Base-by-base conservation (phyloP, 2,888 invertebrate species). In the Monoplex corrugatus region DNA sequence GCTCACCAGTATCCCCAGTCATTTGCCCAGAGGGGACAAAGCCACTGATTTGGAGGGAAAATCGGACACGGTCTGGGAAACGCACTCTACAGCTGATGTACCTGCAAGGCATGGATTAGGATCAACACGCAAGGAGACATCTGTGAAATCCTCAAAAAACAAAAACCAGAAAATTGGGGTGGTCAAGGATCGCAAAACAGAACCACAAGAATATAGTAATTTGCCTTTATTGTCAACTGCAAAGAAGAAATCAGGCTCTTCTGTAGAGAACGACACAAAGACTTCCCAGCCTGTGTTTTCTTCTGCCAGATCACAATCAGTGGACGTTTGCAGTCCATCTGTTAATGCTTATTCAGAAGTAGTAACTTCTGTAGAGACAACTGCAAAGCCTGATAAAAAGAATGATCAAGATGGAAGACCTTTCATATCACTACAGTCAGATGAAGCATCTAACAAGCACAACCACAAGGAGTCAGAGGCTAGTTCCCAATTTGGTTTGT, bases 21-120 rank as follows among this genome's bases (percentile, higher is more conserved):
- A 19, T 45, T 45, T 83, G 44, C n/a, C 82, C 82, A 32, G 82
- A 80, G 78, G 1, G 28, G 78, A 80, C 40, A 80, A 80, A 32
- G 23, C 43, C 23, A 28, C 13, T 80, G 43, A 43, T 43, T 23
- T 2, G 28, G n/a, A n/a, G n/a, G n/a, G n/a, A n/a, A 19, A 80
- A 43, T 23, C 19, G 28, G 78, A 23, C 28, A 5, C 23, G 5
- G 19, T 28, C 32, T 6, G 40, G 43, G 78, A 80, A 40, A 43
- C 40, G 43, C 10, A 32, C 43, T 80, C 40, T 23, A 10, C 5
- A 32, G 28, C 43, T 32, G 78, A 80, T 43, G 1, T 43, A 3
- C 40, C 1, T 8, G n/a, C 68, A 28, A 68, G n/a, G 32, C n/a
- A n/a, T 68, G 68, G 68, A 16, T 68, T 28, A 8, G 68, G 68